These are phyloP conservation scores for Phthorimaea operculella DNA, from an alignment of 1,140 invertebrate genomes.

Conservation along the genomic window DNA sequence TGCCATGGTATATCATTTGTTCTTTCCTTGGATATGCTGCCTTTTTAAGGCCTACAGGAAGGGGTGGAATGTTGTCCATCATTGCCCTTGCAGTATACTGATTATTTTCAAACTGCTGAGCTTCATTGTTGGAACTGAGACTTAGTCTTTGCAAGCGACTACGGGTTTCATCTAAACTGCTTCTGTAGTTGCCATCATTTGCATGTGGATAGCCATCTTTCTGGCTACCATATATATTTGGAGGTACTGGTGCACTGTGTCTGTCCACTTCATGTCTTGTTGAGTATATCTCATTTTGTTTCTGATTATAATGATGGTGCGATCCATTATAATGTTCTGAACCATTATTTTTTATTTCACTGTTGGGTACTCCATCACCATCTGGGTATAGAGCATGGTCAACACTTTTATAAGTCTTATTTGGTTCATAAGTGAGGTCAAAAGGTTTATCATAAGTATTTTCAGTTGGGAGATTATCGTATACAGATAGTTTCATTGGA, in stretches of 20 bases:
- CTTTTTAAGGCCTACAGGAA: constrained; percentile 17
- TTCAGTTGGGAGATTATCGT: constrained; percentile 56
- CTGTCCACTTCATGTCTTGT: constrained; percentile 41
- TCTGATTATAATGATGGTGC: constrained; percentile 39
- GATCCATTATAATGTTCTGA: constrained; percentile 33
- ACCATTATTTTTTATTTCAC: constrained; percentile 37
- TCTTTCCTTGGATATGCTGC: constrained; percentile 46
- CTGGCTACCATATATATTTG: constrained; percentile 36
- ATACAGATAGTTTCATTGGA: constrained; percentile 49
- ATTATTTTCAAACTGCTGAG: constrained; percentile 45
- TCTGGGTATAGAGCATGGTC: constrained; percentile 63
- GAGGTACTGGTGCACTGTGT: constrained; percentile 26
- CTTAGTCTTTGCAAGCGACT: constrained; percentile 50
- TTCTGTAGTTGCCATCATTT: constrained; percentile 40
- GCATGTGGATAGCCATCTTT: constrained; percentile 35
- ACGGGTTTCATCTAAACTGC: constrained; percentile 38
- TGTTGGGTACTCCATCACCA: constrained; percentile 33
- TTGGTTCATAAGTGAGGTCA: constrained; percentile 55
- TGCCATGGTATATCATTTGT: constrained; percentile 31
- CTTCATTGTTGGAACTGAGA: constrained; percentile 46
- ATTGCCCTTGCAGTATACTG: constrained; percentile 33
- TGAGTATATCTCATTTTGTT: constrained; percentile 49
- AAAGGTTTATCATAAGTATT: constrained; percentile 64
- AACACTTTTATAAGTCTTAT: constrained; percentile 63
- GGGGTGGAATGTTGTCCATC: constrained; percentile 35